These are phyloP conservation scores for Gallinago paraguaiae DNA, from an alignment of 2,113 vertebrate species.

Conservation along the genomic window DNA sequence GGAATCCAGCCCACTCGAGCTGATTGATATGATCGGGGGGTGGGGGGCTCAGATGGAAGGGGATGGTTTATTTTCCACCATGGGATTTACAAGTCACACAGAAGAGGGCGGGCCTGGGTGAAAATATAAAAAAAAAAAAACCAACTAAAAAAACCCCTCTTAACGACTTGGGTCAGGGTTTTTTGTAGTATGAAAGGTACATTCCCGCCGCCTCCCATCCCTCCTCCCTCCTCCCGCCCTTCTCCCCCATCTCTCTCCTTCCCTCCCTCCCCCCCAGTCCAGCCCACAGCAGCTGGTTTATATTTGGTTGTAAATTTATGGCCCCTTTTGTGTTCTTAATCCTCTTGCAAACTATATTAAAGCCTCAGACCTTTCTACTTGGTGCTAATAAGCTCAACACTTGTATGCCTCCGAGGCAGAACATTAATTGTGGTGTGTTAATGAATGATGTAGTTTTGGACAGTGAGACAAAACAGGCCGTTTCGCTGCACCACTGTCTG, in stretches of 20 bases:
- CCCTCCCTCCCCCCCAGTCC: background rate
- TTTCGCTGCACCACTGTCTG: background rate
- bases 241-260: background rate
- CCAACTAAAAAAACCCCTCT: background rate
- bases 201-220: background rate
- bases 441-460: constrained; percentile 56
- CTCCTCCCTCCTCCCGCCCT: background rate
- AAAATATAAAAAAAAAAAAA: background rate
- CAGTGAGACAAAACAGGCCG: constrained; percentile 44
- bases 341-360: constrained; percentile 52
- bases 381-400: constrained; percentile 69
- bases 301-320: constrained; percentile 67
- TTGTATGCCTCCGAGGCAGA: constrained; percentile 61
- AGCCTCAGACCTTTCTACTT: constrained; percentile 55
- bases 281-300: constrained; percentile 63
- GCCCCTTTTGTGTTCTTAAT: constrained; percentile 68
- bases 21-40: rapidly evolving
- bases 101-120: background rate
- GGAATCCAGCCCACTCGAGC: background rate
- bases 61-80: background rate
- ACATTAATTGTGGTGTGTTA: constrained; percentile 68
- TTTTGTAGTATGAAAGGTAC: background rate
- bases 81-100: background rate
- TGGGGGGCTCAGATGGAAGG: rapidly evolving
- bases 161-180: background rate